phyloP scores from a whole-genome alignment of 2,797 vertebrate species.

The Phrynocephalus forsythii region DNA sequence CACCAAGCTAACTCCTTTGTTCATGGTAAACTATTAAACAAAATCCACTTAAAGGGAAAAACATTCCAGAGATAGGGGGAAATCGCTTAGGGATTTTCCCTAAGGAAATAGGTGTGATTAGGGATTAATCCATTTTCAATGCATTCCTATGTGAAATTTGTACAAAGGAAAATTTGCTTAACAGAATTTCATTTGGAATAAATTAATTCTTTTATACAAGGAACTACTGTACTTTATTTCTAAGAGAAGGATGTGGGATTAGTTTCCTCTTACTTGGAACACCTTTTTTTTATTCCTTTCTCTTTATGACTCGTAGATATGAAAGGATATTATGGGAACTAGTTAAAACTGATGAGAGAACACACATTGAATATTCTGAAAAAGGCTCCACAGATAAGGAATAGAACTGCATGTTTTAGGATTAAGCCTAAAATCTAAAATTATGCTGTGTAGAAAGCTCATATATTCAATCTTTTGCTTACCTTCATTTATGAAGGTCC shows the following conservation, averaged over 20 bases:
- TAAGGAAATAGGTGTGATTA: too few relatives aligned
- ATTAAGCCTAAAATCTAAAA: neutral
- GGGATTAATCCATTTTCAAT: too few relatives aligned
- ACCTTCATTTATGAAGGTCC: neutral
- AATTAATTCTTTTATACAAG: too few relatives aligned
- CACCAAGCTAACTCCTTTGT: neutral
- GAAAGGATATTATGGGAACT: neutral
- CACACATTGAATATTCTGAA: neutral
- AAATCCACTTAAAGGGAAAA: too few relatives aligned
- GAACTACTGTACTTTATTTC: neutral
- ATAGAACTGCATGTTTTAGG: neutral
- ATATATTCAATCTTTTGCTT: neutral
- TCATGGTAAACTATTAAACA: neutral
- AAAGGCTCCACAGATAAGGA: neutral
- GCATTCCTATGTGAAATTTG: too few relatives aligned
- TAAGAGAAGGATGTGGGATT: neutral
- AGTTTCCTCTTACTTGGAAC: neutral
- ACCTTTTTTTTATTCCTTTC: too few relatives aligned
- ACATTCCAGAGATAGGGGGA: too few relatives aligned
- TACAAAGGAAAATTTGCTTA: too few relatives aligned
- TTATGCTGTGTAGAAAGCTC: neutral
- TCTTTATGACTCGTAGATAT: neutral
- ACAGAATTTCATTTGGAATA: too few relatives aligned
- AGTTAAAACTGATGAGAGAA: neutral
- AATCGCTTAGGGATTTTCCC: too few relatives aligned